Evolutionary conservation across 2,888 invertebrate species (phyloP), one percentile per base, ranked within the genome.

Genomic region (Stenurella melanura): DNA sequence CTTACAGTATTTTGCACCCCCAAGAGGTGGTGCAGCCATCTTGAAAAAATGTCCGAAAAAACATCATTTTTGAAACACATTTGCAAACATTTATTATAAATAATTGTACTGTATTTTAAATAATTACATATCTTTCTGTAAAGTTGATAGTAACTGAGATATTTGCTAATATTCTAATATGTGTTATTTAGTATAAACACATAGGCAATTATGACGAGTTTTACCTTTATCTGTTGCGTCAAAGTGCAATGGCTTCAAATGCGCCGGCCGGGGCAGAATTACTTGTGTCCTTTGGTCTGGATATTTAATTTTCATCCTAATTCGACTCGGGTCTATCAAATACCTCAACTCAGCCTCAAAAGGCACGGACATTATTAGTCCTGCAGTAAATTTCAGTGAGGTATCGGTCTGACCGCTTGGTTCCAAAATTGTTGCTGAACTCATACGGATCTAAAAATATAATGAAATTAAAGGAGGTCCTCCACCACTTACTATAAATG

Each of bases 221-320:
- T 75, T 79, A 86, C 87, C 88, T 83, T 87, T 85, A 74, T 83
- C 88, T 21, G 91, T 91, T 74, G 90, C 91, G 6, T 92, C 93
- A 66, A 85, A 85, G 81, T 93, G 91, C 84, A 95, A 92, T 69
- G 93, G 92, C 50, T 95, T 92, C 84, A 98, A 92, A 87, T 97
- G 96, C 72, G 94, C 92, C 10, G 92, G 90, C 67, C 94, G 93
- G 3, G 97, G 98, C 74, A 96, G 92, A 75, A 97, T 92, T 75
- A 97, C 92, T 88, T 97, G 96, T 75, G 94, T 93, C 87, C 95
- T 94, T 85, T 97, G 96, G 91, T 98, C 98, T 0, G 98, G 98
- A 90, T 98, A 98, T 82, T 94, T 94, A 34, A 97, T 94, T 90
- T 96, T 95, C 80, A 98, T 93, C 78, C 97, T 92, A 84, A 98